Percentiles rank a stretch among this genome's conserved stretches.
These are phyloP conservation scores for Steinernema hermaphroditum DNA, from an alignment of 2,888 invertebrate genomes.

Conservation along the genomic window DNA sequence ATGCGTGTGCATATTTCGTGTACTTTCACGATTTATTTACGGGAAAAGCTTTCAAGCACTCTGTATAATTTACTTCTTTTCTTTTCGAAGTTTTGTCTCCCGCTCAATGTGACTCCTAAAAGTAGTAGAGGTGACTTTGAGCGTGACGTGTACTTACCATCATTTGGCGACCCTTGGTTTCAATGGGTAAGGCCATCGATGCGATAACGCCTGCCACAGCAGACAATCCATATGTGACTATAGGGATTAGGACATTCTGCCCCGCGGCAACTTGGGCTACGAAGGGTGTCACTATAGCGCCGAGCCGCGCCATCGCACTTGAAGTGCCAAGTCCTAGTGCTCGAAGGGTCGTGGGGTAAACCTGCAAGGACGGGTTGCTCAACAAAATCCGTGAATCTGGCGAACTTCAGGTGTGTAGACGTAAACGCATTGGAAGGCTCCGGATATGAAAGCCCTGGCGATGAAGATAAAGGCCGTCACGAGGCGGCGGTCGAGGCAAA, in stretches of 20 bases:
- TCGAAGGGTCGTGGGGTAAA: slow-evolving; percentile 84
- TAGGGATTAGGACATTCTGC: slow-evolving; percentile 76
- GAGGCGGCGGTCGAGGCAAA: slow-evolving; percentile 70
- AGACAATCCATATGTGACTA: slow-evolving; percentile 78
- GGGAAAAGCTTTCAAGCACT: too few relatives aligned
- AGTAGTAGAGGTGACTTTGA: too few relatives aligned
- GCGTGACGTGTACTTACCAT: slow-evolving; percentile 50
- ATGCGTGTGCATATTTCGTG: too few relatives aligned
- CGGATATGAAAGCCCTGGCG: slow-evolving; percentile 87
- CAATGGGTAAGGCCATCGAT: slow-evolving; percentile 81
- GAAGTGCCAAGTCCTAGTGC: slow-evolving; percentile 90
- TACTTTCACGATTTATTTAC: too few relatives aligned
- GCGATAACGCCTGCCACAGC: slow-evolving; percentile 78
- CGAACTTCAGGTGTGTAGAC: slow-evolving; percentile 87
- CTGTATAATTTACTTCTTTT: too few relatives aligned
- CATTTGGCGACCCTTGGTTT: slow-evolving; percentile 78
- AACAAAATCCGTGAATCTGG: neutral
- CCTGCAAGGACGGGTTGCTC: slow-evolving; percentile 67
- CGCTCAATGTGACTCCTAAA: too few relatives aligned
- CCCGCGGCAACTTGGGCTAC: slow-evolving; percentile 85
- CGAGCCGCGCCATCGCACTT: slow-evolving; percentile 85
- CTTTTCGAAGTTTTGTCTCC: too few relatives aligned
- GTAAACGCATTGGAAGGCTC: slow-evolving; percentile 90
- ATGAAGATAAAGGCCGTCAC: slow-evolving; percentile 83
- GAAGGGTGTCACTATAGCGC: slow-evolving; percentile 90